A percentile compares a stretch with the other conserved stretches of the same genome.
Conservation (phyloP, 2,797 vertebrate genomes). For the Clamator glandarius region DNA sequence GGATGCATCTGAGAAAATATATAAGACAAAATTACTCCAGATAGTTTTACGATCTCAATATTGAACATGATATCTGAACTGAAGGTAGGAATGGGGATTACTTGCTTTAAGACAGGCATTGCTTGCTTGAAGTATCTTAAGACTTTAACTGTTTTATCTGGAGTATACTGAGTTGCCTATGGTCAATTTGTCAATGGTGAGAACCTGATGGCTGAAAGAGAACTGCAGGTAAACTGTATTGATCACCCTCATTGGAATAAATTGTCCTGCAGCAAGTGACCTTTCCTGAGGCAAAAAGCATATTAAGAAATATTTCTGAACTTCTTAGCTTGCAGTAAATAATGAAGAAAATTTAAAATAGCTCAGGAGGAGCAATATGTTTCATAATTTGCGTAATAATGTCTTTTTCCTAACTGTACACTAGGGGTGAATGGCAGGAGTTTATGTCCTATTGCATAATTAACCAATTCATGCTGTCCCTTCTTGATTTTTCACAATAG, state of each 20-base stretch:
- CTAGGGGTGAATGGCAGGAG: conserved; percentile 50
- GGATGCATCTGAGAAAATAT: neutral
- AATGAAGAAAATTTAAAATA: conserved; percentile 54
- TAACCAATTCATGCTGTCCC: conserved; percentile 30
- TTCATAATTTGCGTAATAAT: conserved; percentile 43
- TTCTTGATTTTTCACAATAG: conserved; percentile 24
- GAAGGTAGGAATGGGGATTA: neutral
- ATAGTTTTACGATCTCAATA: neutral
- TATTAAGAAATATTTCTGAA: conserved; percentile 49
- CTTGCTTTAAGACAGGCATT: neutral
- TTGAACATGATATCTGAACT: neutral
- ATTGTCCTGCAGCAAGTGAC: neutral
- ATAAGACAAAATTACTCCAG: neutral
- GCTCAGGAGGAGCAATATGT: conserved; percentile 24
- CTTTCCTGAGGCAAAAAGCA: neutral
- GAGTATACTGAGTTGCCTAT: neutral
- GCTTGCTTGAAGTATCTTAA: neutral
- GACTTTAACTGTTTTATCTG: neutral
- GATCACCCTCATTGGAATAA: neutral
- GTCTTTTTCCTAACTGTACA: conserved; percentile 36
- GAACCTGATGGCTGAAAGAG: neutral
- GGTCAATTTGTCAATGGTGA: neutral
- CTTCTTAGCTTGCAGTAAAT: conserved; percentile 41
- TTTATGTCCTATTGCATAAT: conserved; percentile 50
- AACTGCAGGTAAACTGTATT: neutral